Conservation (phyloP, 2,113 vertebrate species). For the Calidris pugnax region DNA sequence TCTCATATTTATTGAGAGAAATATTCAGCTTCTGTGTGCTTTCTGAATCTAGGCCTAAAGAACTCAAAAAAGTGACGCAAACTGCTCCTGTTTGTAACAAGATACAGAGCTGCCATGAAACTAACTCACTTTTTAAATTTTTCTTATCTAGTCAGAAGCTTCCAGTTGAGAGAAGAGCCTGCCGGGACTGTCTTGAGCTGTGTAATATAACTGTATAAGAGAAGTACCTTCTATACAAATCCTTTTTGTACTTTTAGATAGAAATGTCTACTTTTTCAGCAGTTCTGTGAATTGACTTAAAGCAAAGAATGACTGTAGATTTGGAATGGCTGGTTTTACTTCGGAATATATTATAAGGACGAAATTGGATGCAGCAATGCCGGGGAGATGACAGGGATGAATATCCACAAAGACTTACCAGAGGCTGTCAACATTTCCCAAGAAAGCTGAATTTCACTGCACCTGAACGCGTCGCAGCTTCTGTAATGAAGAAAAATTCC, state of each 20-base stretch:
- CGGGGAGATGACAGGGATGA: conserved; percentile 24
- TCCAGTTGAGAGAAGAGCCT: conserved; percentile 63
- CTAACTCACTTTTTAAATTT: conserved; percentile 33
- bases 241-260: conserved; percentile 79
- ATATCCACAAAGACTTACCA: conserved; percentile 6
- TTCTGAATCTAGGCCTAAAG: background rate
- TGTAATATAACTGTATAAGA: conserved; percentile 82
- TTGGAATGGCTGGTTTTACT: conserved; percentile 55
- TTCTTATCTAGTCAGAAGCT: conserved; percentile 40
- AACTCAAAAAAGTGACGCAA: background rate
- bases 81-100: background rate
- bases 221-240: conserved; percentile 78
- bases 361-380: conserved; percentile 11
- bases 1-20: background rate
- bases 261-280: conserved; percentile 81
- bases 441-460: background rate
- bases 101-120: background rate
- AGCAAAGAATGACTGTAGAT: conserved; percentile 56
- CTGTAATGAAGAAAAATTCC: conserved; percentile 12
- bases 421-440: background rate
- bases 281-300: conserved; percentile 77
- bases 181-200: conserved; percentile 43
- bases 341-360: conserved; percentile 45
- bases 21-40: background rate
- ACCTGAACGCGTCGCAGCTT: conserved; percentile 25